Conservation (phyloP, 2,113 vertebrate genomes). For the Jacana jacana region DNA sequence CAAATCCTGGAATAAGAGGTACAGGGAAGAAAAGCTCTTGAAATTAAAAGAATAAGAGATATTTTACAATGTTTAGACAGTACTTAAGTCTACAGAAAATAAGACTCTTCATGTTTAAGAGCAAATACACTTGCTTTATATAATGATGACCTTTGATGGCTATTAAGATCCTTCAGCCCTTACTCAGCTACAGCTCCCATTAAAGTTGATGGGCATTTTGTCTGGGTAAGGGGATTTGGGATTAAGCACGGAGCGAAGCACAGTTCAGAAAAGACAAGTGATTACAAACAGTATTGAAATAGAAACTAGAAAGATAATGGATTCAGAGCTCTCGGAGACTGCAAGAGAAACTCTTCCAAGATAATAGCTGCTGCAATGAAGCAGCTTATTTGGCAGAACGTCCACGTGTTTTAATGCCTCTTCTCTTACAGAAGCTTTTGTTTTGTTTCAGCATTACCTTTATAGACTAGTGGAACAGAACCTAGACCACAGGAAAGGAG, state of each 20-base stretch:
- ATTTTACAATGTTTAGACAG: background rate
- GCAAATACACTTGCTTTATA: background rate
- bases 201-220: constrained; percentile 46
- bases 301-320: constrained; percentile 29
- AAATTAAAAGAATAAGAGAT: background rate
- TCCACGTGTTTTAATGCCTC: background rate
- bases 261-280: constrained; percentile 24
- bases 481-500: background rate
- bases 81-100: background rate
- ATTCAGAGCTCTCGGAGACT: background rate
- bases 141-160: constrained; percentile 17
- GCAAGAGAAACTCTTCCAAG: constrained; percentile 24
- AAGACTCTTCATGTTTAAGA: background rate
- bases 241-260: background rate
- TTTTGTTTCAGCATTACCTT: background rate
- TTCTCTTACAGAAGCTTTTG: background rate
- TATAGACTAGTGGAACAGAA: background rate
- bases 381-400: background rate
- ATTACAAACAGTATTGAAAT: constrained; percentile 21
- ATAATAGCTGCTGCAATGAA: constrained; percentile 7
- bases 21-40: background rate
- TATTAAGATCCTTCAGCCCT: constrained; percentile 25
- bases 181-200: constrained; percentile 18
- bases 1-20: constrained; percentile 2
- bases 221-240: constrained; percentile 49